Base-by-base conservation (phyloP, 2,113 vertebrate genomes). In the Ceyx cyanopectus region DNA sequence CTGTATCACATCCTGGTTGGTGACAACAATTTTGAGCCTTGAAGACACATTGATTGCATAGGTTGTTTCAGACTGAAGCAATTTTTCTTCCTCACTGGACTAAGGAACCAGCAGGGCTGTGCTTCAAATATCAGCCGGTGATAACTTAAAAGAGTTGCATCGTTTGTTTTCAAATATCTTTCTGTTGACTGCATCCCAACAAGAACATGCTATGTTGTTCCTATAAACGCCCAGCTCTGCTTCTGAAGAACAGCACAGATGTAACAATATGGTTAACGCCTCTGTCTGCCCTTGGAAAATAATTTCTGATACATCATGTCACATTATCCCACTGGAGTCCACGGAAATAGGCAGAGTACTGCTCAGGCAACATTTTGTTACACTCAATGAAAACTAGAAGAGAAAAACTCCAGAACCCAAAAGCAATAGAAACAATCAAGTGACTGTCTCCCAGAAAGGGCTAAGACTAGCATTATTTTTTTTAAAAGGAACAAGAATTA, bases 151-250 rank as follows among this genome's bases (percentile, higher is more conserved):
- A 60, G 54, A 67, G 75, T 48, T 90, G 74, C 93, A 94, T 81
- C 17, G 24, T 41, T 75, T 81, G 53, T 87, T 92, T 90, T 68
- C 87, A 87, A 87, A 63, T 85, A 87, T 58, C 83, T 84, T 92
- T 90, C 87, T 70, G 67, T 67, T 86, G 81, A 83, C 68, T 63
- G 62, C 43, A 91, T 83, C 29, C 3, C 4, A 75, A 61, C 34
- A 61, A 41, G 62, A 80, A 91, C 29, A 5, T 70, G 77, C 73
- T 50, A 22, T 23, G 1, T 21, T n/a, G 73, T 62, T 80, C 85
- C 73, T 62, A 50, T 12, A 32, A 91, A 89, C 5, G 5, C 63
- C 89, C 74, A 80, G 78, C 78, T 91, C 81, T 72, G 58, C 37
- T 73, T 62, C 68, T 68, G 89, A 80, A 82, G 81, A 70, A 45